Conservation (phyloP, 2,797 vertebrate species). For the Rallus crepitans region DNA sequence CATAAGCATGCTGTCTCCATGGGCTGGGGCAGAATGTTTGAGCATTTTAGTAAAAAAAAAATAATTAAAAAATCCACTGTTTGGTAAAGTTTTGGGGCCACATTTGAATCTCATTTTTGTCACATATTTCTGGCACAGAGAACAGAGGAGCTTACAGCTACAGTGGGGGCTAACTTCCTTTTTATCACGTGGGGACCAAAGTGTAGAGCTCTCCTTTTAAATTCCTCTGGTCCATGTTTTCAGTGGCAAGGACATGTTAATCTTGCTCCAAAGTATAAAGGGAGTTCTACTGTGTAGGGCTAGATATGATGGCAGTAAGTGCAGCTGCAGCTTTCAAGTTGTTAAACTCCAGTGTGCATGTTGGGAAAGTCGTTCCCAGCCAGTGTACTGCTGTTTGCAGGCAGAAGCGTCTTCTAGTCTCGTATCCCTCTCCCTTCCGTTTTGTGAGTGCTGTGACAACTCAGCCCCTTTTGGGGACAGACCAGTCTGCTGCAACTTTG, state of each 20-base stretch:
- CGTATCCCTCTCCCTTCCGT: background rate
- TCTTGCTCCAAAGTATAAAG: background rate
- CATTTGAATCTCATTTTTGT: background rate
- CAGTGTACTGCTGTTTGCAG: slow-evolving; percentile 7
- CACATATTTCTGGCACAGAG: background rate
- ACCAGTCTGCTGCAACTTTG: slow-evolving; percentile 28
- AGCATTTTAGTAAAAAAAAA: background rate
- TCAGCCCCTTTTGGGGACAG: slow-evolving; percentile 24
- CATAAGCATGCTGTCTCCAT: background rate
- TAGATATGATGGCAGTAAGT: background rate
- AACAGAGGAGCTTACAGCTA: background rate
- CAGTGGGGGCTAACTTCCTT: background rate
- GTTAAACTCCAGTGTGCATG: background rate
- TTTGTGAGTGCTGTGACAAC: background rate
- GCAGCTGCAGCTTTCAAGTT: background rate
- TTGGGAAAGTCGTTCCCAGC: background rate
- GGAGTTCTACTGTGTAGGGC: background rate
- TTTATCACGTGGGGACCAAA: background rate
- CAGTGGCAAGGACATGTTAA: background rate
- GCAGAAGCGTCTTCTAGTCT: background rate
- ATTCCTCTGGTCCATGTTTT: background rate
- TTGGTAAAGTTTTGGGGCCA: background rate
- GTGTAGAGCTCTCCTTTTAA: background rate
- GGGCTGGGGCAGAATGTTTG: background rate
- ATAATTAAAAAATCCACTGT: background rate